Base-by-base conservation (phyloP, 1,140 invertebrate genomes). In the Nylanderia fulva region DNA sequence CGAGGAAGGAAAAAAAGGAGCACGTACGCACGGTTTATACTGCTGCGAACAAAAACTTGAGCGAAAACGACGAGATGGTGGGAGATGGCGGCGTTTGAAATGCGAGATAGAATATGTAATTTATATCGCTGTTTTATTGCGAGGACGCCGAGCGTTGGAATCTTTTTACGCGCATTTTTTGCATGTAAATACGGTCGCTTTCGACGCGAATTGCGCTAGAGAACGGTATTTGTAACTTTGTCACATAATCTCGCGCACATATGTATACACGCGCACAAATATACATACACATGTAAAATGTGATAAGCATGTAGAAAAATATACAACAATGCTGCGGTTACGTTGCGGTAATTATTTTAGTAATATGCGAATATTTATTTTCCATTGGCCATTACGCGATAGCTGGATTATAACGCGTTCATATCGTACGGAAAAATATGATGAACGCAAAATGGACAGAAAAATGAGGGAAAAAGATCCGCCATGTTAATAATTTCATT, bases 121-220 rank as follows among this genome's bases (percentile, higher is more conserved):
- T 80, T 80, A 80, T 80, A 80, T 80, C 64, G 64, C 77, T 80
- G 77, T 80, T 80, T 80, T 71, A 80, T 80, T 80, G 77, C 48
- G 48, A 69, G 76, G 29, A 27, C 48, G 63, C 21, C 45, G 33
- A 13, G 33, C 63, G 76, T 69, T 33, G 76, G 63, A 45, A 56
- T 80, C 77, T 56, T 80, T 80, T 69, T 56, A 66, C 64, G 36
- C 24, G 48, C 64, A 71, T 71, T 80, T 80, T 71, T 71, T 39
- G 76, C 76, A 80, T 56, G 48, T 71, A 80, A 80, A 80, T 71
- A 80, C 45, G 64, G 63, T 56, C 64, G 45, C 77, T 80, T 80
- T 82, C 66, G 77, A 54, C 66, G 66, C 45, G 60, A 63, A 33
- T 54, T 48, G 45, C 29, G 29, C 33, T 29, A 45, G 63, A 36